These are phyloP conservation scores for Chiroxiphia lanceolata DNA, from an alignment of 2,797 vertebrate species.

Conservation along the genomic window DNA sequence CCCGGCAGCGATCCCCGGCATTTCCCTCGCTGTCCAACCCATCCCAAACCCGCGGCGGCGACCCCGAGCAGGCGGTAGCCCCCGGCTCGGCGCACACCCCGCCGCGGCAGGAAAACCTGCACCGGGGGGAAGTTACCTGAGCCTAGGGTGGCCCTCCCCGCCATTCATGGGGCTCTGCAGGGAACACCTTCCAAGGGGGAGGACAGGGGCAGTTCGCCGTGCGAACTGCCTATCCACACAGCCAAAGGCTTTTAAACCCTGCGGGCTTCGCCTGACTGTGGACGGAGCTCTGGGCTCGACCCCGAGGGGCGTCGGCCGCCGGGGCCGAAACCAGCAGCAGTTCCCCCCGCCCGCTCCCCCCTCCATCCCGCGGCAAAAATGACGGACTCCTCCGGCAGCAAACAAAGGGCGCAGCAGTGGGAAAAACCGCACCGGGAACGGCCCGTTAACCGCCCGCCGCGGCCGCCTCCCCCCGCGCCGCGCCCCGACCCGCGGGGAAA, in stretches of 20 bases:
- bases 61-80: not conserved
- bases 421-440: not conserved
- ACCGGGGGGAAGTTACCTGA: not conserved
- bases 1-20: not conserved
- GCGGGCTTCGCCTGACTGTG: not conserved
- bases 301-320: not conserved
- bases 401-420: not conserved
- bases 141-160: not conserved
- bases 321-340: not conserved
- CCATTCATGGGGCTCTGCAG: not conserved
- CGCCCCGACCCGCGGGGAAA: not conserved
- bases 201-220: not conserved
- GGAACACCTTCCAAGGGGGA: fast-evolving
- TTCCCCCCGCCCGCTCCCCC: not conserved
- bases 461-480: not conserved
- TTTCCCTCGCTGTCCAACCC: not conserved
- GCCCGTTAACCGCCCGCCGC: not conserved
- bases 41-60: not conserved
- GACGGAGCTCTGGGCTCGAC: not conserved
- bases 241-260: too few relatives aligned
- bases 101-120: not conserved
- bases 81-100: not conserved
- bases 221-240: too few relatives aligned
- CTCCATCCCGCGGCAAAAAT: not conserved
- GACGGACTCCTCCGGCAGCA: not conserved